Percentiles rank a stretch among this genome's conserved stretches.
phyloP scores from a whole-genome alignment of 2,113 vertebrate genomes.

The Corythaixoides concolor region DNA sequence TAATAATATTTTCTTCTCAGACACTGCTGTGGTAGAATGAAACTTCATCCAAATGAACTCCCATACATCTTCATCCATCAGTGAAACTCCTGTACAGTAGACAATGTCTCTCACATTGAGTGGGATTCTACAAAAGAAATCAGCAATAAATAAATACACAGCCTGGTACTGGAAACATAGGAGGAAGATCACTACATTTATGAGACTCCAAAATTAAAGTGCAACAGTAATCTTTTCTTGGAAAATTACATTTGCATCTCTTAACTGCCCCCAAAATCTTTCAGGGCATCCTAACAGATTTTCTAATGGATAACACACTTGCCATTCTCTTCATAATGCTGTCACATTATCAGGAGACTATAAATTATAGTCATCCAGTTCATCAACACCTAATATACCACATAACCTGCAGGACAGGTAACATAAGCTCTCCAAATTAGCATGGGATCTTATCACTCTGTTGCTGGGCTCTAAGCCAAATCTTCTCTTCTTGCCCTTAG shows the following conservation, averaged over 20 bases:
- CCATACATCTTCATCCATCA: slow-evolving; percentile 98
- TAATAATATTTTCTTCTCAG: slow-evolving; percentile 95
- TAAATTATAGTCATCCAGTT: not conserved
- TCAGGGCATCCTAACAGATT: not conserved
- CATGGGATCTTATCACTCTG: not conserved
- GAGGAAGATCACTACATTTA: not conserved
- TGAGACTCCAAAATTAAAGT: not conserved
- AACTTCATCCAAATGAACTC: slow-evolving; percentile 99
- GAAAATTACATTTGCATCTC: not conserved
- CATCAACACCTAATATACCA: not conserved
- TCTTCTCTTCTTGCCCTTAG: not conserved
- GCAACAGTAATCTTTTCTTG: not conserved
- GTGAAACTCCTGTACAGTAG: slow-evolving; percentile 95
- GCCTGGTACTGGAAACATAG: not conserved
- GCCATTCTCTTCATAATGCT: not conserved
- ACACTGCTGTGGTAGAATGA: slow-evolving; percentile 90
- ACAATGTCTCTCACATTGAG: slow-evolving; percentile 96
- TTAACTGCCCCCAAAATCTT: not conserved
- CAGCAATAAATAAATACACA: slow-evolving; percentile 28
- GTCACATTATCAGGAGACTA: not conserved
- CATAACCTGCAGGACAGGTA: not conserved
- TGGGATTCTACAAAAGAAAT: slow-evolving; percentile 84
- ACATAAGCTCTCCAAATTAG: slow-evolving; percentile 18
- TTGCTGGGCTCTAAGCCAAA: slow-evolving; percentile 4
- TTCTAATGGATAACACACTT: not conserved